phyloP scores from a whole-genome alignment of 2,888 invertebrate species.

The Andricus quercusramuli region DNA sequence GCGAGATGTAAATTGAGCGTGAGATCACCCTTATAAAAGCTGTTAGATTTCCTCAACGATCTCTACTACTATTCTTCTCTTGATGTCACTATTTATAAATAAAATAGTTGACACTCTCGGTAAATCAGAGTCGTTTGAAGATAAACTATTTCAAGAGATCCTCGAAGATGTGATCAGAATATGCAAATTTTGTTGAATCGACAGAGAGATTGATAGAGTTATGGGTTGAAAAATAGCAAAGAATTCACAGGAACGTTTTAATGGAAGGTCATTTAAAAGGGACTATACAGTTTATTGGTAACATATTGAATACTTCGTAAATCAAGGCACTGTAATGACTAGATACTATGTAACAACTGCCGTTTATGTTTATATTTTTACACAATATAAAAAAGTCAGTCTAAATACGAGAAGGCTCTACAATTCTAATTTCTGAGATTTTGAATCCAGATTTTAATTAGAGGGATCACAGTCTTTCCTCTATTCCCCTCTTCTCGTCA shows the following conservation, averaged over 20 bases:
- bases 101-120: slow-evolving; percentile 64
- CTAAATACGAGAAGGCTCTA: not conserved
- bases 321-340: slow-evolving; percentile 31
- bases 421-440: not conserved
- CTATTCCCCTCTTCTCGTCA: no score
- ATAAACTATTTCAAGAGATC: not conserved
- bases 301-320: not conserved
- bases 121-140: slow-evolving; percentile 50
- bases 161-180: not conserved
- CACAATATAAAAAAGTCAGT: not conserved
- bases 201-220: not conserved
- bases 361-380: not conserved
- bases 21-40: slow-evolving; percentile 67
- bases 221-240: not conserved
- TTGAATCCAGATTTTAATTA: slow-evolving; percentile 12
- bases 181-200: slow-evolving; percentile 12
- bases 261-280: slow-evolving; percentile 1
- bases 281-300: not conserved
- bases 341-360: slow-evolving; percentile 8
- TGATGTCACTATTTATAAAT: slow-evolving; percentile 71
- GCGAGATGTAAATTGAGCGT: slow-evolving; percentile 63
- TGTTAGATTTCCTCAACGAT: slow-evolving; percentile 58
- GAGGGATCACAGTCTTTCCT: no score
- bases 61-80: slow-evolving; percentile 61
- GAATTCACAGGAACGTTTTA: not conserved